A percentile compares a stretch with the other conserved stretches of the same genome.
Evolutionary conservation across 2,113 vertebrate genomes (phyloP).

Genomic region (Verasper variegatus): DNA sequence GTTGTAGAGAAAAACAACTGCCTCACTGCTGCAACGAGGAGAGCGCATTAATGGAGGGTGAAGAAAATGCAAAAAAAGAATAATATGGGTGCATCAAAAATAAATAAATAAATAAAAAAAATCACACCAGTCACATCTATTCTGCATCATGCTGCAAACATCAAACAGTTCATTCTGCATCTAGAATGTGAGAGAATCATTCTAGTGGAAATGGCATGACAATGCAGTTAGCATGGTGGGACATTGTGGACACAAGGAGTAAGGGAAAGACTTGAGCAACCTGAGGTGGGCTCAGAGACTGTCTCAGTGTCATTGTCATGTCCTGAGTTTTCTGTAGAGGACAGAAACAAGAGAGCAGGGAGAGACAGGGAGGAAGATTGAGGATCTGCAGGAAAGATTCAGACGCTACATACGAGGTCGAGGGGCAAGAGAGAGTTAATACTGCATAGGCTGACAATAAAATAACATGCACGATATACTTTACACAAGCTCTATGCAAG

Average conservation of each 20-base stretch:
- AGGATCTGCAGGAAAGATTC: constrained; percentile 67
- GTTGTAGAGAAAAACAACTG: constrained; percentile 1
- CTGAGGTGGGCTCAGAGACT: constrained; percentile 91
- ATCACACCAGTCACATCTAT: constrained; percentile 31
- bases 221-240: constrained; percentile 71
- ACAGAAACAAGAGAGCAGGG: constrained; percentile 88
- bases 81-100: constrained; percentile 4
- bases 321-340: constrained; percentile 95
- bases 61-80: constrained; percentile 25
- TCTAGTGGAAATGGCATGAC: constrained; percentile 65
- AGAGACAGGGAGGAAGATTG: constrained; percentile 78
- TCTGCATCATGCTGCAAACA: constrained; percentile 67
- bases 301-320: constrained; percentile 96
- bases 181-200: constrained; percentile 64
- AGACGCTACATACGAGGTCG: constrained; percentile 46
- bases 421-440: constrained; percentile 42
- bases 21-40: constrained; percentile 1
- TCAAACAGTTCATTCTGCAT: constrained; percentile 26
- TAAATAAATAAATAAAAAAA: constrained; percentile 27
- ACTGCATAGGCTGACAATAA: background rate
- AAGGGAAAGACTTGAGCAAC: constrained; percentile 89
- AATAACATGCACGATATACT: constrained; percentile 6
- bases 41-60: constrained; percentile 14
- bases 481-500: constrained; percentile 1
- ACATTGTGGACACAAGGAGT: constrained; percentile 63